Evolutionary conservation across 1,140 invertebrate species (phyloP), one percentile per base, ranked within the genome.

Genomic region (Leucophenga varia): DNA sequence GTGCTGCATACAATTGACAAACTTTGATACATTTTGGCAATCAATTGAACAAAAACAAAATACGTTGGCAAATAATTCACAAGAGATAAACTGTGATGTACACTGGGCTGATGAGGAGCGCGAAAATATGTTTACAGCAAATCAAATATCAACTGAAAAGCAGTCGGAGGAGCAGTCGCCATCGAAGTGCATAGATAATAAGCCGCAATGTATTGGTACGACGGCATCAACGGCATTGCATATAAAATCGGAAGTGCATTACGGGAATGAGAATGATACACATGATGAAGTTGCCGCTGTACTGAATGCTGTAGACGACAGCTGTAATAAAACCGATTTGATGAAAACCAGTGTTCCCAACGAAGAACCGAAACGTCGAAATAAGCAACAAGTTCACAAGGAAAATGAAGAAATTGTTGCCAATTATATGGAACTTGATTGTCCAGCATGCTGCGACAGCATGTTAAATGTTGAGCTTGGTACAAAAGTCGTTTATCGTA

Each of bases 11-110:
- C 59, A 71, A 38, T 54, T 71, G 36, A 63, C 68, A 37, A 67
- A 64, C 19, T 71, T 71, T 32, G 63, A 71, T 38, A 61, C 59
- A 18, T 71, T 71, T 28, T 71, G 67, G 61, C 52, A 59, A 37
- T 61, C 59, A 45, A 51, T 71, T 19, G 64, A 71, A 43, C 57
- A 53, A 1, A 70, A 71, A 31, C 67, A 71, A 30, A 71, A 60
- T 14, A 72, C 67, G 20, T 54, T 72, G 10, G 59, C 64, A 25
- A 68, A 60, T 52, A 60, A 71, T 44, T 64, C 72, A 19, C 22
- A 65, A 10, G 63, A 58, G 13, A 63, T 71, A 13, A 64, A 71
- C 31, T 71, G 67, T 44, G 61, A 67, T 34, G 67, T 68, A 9
- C 60, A 68, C 39, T 69, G 59, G 64, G 57, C 59, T 2, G 64